These are phyloP conservation scores for Pollachius pollachius DNA, from an alignment of 2,113 vertebrate genomes.

Conservation along the genomic window DNA sequence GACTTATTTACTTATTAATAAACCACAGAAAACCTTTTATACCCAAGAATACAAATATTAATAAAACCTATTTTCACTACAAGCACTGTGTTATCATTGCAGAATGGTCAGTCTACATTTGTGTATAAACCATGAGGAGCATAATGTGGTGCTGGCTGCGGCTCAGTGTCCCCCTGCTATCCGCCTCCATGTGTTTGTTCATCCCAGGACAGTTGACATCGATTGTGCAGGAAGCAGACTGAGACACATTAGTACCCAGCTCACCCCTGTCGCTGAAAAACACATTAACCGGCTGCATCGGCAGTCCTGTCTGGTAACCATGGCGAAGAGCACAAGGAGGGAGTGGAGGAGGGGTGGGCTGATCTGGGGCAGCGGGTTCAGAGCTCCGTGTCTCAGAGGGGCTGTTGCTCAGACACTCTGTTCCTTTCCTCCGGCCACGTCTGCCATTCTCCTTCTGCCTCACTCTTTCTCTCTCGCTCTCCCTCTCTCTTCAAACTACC, in stretches of 20 bases:
- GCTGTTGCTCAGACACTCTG: slow-evolving; percentile 57
- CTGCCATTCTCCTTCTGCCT: slow-evolving; percentile 54
- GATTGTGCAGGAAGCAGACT: slow-evolving; percentile 69
- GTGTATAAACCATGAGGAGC: too few relatives aligned
- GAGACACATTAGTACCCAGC: slow-evolving; percentile 74
- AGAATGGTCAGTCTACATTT: too few relatives aligned
- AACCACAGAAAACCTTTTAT: background rate
- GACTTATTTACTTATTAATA: background rate
- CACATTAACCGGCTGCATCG: slow-evolving; percentile 72
- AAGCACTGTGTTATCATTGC: too few relatives aligned
- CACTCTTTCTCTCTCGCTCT: slow-evolving; percentile 32
- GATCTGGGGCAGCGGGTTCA: slow-evolving; percentile 66
- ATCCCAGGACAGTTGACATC: slow-evolving; percentile 69
- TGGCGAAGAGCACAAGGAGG: slow-evolving; percentile 64
- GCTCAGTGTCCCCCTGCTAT: slow-evolving; percentile 43
- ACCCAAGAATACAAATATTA: background rate
- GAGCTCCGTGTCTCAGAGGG: slow-evolving; percentile 49
- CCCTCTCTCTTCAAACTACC: slow-evolving; percentile 28
- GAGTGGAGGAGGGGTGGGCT: slow-evolving; percentile 29
- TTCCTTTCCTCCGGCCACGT: slow-evolving; percentile 59
- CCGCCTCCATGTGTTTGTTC: slow-evolving; percentile 53
- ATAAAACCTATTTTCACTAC: background rate
- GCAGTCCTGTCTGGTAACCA: slow-evolving; percentile 75
- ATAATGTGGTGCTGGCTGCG: slow-evolving; percentile 7
- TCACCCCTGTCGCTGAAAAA: slow-evolving; percentile 69